Evolutionary conservation across 2,113 vertebrate genomes (phyloP).

Genomic region (Herpetotheres cachinnans): DNA sequence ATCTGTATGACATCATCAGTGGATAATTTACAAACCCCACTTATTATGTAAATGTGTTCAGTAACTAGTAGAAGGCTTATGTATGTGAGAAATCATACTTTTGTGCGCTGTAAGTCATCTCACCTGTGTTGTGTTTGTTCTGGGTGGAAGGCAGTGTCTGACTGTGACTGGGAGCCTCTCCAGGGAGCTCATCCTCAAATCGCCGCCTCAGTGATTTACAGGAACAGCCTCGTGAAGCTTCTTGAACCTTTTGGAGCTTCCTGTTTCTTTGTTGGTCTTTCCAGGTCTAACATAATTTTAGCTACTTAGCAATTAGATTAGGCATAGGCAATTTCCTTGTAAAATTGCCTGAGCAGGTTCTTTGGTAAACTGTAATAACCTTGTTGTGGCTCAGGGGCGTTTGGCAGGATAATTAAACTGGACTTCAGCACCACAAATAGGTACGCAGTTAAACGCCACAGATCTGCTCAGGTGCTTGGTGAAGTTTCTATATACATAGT

Average conservation of each 20-base stretch:
- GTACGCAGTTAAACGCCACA: neutral
- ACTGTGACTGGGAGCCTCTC: neutral
- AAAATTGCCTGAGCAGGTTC: constrained; percentile 4
- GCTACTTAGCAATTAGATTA: constrained; percentile 28
- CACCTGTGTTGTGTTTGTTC: constrained; percentile 1
- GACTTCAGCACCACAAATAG: neutral
- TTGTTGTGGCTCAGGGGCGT: neutral
- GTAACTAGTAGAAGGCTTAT: neutral
- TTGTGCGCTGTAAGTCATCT: neutral
- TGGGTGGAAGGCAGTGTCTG: neutral
- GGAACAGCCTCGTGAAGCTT: neutral
- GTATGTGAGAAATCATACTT: neutral
- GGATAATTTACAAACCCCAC: neutral
- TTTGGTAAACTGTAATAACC: neutral
- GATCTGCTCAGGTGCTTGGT: neutral
- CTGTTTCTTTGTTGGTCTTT: neutral
- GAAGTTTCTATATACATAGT: neutral
- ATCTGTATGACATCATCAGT: constrained; percentile 16
- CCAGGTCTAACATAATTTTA: constrained; percentile 28
- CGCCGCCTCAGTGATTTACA: neutral
- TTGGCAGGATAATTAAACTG: constrained; percentile 6
- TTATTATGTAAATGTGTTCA: constrained; percentile 33
- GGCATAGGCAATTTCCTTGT: constrained; percentile 1
- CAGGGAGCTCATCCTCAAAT: neutral
- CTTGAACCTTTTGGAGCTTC: neutral